Evolutionary conservation across 2,113 vertebrate species (phyloP), one percentile per base, ranked within the genome.

Genomic region (Pluvialis apricaria): DNA sequence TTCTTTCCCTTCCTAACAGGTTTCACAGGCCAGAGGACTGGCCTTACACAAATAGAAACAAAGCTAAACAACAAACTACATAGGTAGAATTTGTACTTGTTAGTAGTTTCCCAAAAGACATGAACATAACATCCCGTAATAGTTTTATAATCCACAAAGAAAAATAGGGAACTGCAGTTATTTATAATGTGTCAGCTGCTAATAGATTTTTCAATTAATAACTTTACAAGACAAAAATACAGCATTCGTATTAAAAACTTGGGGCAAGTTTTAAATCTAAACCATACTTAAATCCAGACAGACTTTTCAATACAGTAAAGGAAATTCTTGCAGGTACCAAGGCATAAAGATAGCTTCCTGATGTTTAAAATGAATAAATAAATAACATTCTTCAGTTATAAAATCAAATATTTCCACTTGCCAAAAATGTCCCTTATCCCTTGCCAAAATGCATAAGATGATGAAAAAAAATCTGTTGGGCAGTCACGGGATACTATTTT

Each of bases 1-100:
- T 90, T 72, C 42, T 95, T 96, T 96, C 90, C 47, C 66, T 97
- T 94, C 38, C 16, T 94, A 87, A 92, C 75, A 96, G 95, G 91
- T 96, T 96, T 96, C 97, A 65, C 77, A 87, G 84, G 93, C 69
- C 91, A 98, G 62, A 96, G 75, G 45, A 70, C 57, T 93, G 70
- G 26, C 21, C 85, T 61, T 42, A 31, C 28, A 52, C 51, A 72
- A 82, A 54, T 38, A 82, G 44, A 40, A 70, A n/a, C 26, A 82
- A 78, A 86, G 11, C 36, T 60, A 88, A 93, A 49, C 40, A 85
- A 31, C 19, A 88, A 86, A 75, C 9, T 40, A 16, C 1, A 2
- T 21, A 45, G 38, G 29, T 28, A 45, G 49, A 77, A 68, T 47
- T 80, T 94, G 60, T 75, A 75, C 17, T 15, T 72, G 55, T 21